Evolutionary conservation across 2,797 vertebrate genomes (phyloP).

Genomic region (Cossypha heuglini): DNA sequence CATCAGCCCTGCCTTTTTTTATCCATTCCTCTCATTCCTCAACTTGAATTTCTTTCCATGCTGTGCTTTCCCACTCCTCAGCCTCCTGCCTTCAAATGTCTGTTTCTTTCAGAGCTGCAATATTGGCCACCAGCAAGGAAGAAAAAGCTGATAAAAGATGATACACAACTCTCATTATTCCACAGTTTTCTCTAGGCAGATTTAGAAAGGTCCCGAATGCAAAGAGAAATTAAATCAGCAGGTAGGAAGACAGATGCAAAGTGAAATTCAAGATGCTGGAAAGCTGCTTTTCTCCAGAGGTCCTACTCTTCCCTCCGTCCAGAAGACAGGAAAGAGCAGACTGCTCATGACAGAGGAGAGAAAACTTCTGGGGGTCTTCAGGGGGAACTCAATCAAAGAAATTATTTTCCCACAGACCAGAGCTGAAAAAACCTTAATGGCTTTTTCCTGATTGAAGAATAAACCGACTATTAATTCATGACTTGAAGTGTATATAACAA

Average conservation of each 20-base stretch:
- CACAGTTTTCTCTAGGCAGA: background rate
- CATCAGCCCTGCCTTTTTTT: slow-evolving; percentile 44
- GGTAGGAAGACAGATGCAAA: slow-evolving; percentile 75
- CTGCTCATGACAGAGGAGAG: slow-evolving; percentile 71
- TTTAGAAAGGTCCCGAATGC: background rate
- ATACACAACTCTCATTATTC: background rate
- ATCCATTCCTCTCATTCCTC: slow-evolving; percentile 41
- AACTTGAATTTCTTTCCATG: background rate
- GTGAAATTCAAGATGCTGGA: slow-evolving; percentile 91
- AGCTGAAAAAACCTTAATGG: slow-evolving; percentile 71
- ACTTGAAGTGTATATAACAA: slow-evolving; percentile 18
- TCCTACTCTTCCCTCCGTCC: slow-evolving; percentile 75
- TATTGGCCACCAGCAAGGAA: background rate
- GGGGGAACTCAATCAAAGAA: slow-evolving; percentile 84
- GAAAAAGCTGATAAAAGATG: background rate
- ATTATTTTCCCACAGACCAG: slow-evolving; percentile 80
- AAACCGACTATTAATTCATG: slow-evolving; percentile 76
- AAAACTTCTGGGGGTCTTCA: slow-evolving; percentile 80
- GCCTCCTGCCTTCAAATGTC: fast-evolving
- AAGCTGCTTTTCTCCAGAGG: slow-evolving; percentile 79
- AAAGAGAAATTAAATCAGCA: slow-evolving; percentile 56
- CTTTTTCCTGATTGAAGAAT: slow-evolving; percentile 73
- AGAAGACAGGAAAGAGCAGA: slow-evolving; percentile 81
- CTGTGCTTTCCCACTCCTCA: background rate
- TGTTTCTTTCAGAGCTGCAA: background rate